These are phyloP conservation scores for Drosophila obscura DNA, from an alignment of 1,140 invertebrate species.

Conservation along the genomic window DNA sequence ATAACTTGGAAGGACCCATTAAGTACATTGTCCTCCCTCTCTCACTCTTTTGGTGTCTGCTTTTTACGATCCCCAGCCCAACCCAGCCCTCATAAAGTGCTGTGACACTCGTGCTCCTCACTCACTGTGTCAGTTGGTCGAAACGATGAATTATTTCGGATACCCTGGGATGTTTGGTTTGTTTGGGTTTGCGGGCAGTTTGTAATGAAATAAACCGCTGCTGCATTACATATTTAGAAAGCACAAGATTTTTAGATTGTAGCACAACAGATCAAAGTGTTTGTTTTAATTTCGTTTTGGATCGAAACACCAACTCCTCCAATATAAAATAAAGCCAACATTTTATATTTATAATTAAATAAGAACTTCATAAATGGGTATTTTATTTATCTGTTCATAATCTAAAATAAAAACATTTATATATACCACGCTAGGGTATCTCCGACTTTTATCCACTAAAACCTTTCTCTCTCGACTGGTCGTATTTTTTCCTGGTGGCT, in stretches of 20 bases:
- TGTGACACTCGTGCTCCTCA: slow-evolving; percentile 13
- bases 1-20: slow-evolving; percentile 39
- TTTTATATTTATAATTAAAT: too few species aligned
- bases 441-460: not conserved
- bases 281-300: too few species aligned
- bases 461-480: not conserved
- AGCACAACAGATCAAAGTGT: too few species aligned
- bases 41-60: slow-evolving; percentile 26
- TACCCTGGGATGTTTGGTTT: slow-evolving; percentile 9
- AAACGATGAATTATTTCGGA: slow-evolving; percentile 37
- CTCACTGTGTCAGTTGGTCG: slow-evolving; percentile 40
- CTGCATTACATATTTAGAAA: too few species aligned
- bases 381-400: not conserved
- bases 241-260: too few species aligned
- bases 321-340: too few species aligned
- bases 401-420: not conserved
- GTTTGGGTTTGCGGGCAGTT: too few species aligned
- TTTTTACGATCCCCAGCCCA: slow-evolving; percentile 45
- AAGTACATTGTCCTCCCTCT: slow-evolving; percentile 8
- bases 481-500: slow-evolving; percentile 19
- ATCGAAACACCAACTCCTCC: too few species aligned
- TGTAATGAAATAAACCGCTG: too few species aligned
- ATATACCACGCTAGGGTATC: slow-evolving; percentile 4
- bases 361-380: too few species aligned
- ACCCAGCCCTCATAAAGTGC: slow-evolving; percentile 24